Conservation (phyloP, 2,113 vertebrate species). For the Chaetura pelagica region DNA sequence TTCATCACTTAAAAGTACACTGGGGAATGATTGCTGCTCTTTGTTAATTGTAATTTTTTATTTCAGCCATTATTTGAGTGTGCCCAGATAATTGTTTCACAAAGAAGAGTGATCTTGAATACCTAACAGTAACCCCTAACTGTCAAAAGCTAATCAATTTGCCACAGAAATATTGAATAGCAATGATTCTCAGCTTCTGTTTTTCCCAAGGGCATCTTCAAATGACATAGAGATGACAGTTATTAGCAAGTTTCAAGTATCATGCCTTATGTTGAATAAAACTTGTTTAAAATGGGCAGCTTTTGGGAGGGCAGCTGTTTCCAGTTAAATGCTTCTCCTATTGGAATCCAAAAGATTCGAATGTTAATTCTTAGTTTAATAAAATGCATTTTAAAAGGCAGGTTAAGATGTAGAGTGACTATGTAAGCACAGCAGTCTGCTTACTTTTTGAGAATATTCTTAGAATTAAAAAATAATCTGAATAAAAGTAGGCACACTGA, state of each 20-base stretch:
- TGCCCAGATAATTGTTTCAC: neutral
- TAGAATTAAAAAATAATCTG: neutral
- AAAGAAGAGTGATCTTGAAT: neutral
- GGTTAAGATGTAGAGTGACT: neutral
- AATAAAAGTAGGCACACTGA: neutral
- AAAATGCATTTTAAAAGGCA: neutral
- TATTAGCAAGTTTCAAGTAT: neutral
- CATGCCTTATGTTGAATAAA: neutral
- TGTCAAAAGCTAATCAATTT: neutral
- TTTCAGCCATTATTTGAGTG: neutral
- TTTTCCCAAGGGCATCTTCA: neutral
- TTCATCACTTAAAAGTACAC: neutral
- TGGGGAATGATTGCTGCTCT: neutral
- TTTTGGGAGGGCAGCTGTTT: neutral
- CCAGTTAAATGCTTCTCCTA: neutral
- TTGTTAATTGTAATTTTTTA: neutral
- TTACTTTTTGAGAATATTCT: neutral
- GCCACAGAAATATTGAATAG: neutral
- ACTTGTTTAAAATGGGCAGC: neutral
- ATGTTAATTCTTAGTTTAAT: neutral
- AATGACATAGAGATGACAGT: neutral
- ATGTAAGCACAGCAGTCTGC: neutral
- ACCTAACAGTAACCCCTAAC: neutral
- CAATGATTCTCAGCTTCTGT: neutral
- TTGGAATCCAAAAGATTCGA: neutral